Evolutionary conservation across 2,797 vertebrate species (phyloP), one percentile per base, ranked within the genome.

Genomic region (Mastacembelus armatus): DNA sequence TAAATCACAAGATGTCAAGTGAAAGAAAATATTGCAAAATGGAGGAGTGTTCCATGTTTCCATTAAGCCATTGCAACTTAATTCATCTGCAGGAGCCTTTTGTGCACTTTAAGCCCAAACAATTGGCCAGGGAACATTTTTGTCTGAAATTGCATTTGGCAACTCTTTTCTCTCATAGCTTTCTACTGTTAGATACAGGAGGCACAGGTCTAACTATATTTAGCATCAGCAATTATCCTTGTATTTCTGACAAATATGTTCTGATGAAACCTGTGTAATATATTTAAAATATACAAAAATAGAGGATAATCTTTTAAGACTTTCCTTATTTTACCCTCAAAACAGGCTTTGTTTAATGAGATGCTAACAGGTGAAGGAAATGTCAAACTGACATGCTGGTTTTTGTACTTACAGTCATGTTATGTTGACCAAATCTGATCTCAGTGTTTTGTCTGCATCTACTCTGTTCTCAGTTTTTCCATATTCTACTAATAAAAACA

Each of bases 111-210:
- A 77, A 84, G 74, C 47, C 70, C 44, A 68, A 75, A 81, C 66
- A 59, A 63, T 78, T 85, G 74, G 78, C 74, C 71, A n/a, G 63
- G 66, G 71, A 75, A 70, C 84, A 71, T 81, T 81, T 83, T 70
- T 60, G 59, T 76, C 68, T 81, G 71, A 75, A 79, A 85, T 79
- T 38, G 10, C 61, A 84, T 79, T 88, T 83, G 76, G 74, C 75
- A 77, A 60, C 48, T 57, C 74, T 85, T 69, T 71, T 80, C 74
- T 66, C 40, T 66, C 66, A 70, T 76, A 69, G 50, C 45, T 59
- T 65, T 74, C 59, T 63, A 66, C 77, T 71, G 74, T 63, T 76
- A 57, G 58, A 77, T 59, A 77, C 33, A 64, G 55, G 50, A 79
- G 70, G 65, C 54, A 45, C 38, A 67, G 45, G 64, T 75, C 57